These are phyloP conservation scores for Drosophila grimshawi DNA, from an alignment of 1,140 invertebrate species.

Conservation along the genomic window DNA sequence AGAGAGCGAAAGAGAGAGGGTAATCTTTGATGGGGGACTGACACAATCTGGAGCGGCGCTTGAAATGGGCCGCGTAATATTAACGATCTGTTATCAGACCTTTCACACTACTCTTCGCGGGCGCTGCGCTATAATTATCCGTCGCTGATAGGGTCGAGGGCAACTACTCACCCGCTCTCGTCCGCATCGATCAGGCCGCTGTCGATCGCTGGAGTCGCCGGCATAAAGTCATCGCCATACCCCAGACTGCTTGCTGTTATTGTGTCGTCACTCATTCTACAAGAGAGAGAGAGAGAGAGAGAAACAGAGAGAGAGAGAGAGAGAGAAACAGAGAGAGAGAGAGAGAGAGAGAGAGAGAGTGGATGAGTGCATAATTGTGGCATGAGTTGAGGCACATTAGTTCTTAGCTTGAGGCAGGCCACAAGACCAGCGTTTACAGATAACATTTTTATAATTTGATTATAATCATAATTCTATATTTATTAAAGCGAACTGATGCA, in stretches of 20 bases:
- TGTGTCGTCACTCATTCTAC: constrained; percentile 62
- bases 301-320: background rate
- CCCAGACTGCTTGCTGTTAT: constrained; percentile 22
- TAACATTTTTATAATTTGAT: too few species aligned
- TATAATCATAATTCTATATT: too few species aligned
- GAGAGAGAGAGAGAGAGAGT: background rate
- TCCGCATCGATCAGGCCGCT: constrained; percentile 47
- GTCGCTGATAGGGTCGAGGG: constrained; percentile 64
- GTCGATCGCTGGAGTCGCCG: constrained; percentile 23
- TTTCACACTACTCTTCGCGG: constrained; percentile 29
- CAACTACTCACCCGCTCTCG: constrained; percentile 62
- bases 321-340: background rate
- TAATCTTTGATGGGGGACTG: background rate
- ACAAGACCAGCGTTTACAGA: background rate
- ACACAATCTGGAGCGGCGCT: constrained; percentile 27
- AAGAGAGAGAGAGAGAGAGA: constrained; percentile 15
- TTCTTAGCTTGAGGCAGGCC: constrained; percentile 21
- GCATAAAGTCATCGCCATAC: constrained; percentile 23
- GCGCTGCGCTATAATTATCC: constrained; percentile 67
- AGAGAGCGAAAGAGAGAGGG: background rate
- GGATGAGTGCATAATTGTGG: too few species aligned
- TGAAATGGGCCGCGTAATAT: constrained; percentile 77
- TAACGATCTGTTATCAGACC: constrained; percentile 78
- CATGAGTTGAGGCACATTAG: background rate
- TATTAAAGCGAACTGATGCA: too few species aligned